Conservation (phyloP, 1,140 invertebrate species). For the Galleria mellonella region DNA sequence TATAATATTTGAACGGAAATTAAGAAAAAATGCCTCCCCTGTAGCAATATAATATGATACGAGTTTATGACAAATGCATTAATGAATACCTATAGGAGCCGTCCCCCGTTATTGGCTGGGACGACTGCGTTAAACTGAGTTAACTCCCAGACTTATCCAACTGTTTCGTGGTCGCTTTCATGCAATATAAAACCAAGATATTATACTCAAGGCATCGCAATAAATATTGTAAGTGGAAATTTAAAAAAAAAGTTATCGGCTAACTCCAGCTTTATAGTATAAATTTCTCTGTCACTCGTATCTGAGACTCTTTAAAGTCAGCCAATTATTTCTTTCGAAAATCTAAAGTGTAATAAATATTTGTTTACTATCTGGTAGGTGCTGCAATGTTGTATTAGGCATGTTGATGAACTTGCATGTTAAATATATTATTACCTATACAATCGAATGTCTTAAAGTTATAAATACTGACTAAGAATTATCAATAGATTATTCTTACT, state of each 20-base stretch:
- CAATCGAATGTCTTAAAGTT: too few species aligned
- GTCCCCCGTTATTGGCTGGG: constrained; percentile 28
- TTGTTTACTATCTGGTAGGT: not conserved
- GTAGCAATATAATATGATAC: constrained; percentile 1
- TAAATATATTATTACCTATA: too few species aligned
- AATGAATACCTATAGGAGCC: constrained; percentile 12
- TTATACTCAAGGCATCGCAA: not conserved
- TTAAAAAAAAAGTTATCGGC: too few species aligned
- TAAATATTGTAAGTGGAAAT: too few species aligned
- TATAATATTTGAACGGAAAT: constrained; percentile 4
- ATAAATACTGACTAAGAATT: too few species aligned
- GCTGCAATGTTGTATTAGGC: too few species aligned
- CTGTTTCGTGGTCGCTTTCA: constrained; percentile 1
- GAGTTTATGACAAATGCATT: constrained; percentile 23
- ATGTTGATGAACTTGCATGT: too few species aligned
- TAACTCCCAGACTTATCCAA: constrained; percentile 18
- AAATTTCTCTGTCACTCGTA: not conserved
- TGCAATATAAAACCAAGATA: constrained; percentile 1
- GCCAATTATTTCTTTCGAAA: not conserved
- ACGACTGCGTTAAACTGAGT: constrained; percentile 25
- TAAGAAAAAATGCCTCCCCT: constrained; percentile 7
- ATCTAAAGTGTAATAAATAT: not conserved
- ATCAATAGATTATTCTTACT: too few species aligned
- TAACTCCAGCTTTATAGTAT: too few species aligned
- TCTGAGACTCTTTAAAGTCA: not conserved